These are phyloP conservation scores for Sylvietta virens DNA, from an alignment of 2,113 vertebrate species.

Conservation along the genomic window DNA sequence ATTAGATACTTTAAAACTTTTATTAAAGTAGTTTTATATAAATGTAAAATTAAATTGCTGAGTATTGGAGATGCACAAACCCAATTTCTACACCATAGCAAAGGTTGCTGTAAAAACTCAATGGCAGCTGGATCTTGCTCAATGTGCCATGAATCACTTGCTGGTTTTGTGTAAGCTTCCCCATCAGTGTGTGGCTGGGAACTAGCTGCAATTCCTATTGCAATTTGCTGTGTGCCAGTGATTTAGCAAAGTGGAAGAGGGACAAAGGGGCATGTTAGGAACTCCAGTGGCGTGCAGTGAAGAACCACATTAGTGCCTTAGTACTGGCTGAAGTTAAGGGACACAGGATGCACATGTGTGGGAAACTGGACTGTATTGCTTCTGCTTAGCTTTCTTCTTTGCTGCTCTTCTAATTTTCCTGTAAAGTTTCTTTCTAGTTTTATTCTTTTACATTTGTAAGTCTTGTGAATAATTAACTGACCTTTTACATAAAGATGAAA, in stretches of 20 bases:
- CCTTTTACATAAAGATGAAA: not conserved
- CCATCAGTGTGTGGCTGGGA: accelerated
- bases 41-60: too few relatives aligned
- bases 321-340: not conserved
- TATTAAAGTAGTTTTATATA: not conserved
- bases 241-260: not conserved
- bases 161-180: not conserved
- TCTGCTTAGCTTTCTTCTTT: not conserved
- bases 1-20: not conserved
- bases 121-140: not conserved
- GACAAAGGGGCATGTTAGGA: not conserved
- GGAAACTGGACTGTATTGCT: not conserved
- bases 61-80: not conserved
- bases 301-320: not conserved
- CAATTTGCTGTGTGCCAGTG: not conserved
- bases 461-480: not conserved
- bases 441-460: not conserved
- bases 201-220: not conserved
- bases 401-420: not conserved
- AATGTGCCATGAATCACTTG: not conserved
- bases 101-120: not conserved
- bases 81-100: not conserved
- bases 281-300: not conserved
- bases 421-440: not conserved
- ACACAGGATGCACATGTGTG: not conserved